Evolutionary conservation across 2,888 invertebrate genomes (phyloP).

Genomic region (Rhodophaea formosa): DNA sequence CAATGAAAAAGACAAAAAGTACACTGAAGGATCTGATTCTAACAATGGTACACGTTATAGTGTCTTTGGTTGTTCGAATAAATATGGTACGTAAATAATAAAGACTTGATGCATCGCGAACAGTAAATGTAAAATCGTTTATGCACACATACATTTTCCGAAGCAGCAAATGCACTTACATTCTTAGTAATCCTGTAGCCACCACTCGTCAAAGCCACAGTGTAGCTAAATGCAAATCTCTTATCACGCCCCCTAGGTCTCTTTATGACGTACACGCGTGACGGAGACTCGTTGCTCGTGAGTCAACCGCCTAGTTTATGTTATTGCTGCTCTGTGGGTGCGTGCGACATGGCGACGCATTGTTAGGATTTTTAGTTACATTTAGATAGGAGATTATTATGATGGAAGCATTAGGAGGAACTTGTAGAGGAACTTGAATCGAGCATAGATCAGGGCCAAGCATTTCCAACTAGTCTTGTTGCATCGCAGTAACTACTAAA

Average conservation of each 20-base stretch:
- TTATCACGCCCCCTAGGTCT: slow-evolving; percentile 50
- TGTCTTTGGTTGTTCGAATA: no score
- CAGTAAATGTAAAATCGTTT: not conserved
- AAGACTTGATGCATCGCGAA: not conserved
- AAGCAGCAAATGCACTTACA: not conserved
- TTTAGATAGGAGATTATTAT: slow-evolving; percentile 10
- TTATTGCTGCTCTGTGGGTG: slow-evolving; percentile 47
- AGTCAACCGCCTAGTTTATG: slow-evolving; percentile 43
- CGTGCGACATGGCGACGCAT: slow-evolving; percentile 25
- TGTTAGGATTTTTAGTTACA: slow-evolving; percentile 5
- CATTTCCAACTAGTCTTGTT: not conserved
- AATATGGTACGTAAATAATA: not conserved
- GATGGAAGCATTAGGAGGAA: not conserved
- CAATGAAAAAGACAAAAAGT: no score
- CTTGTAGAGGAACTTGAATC: not conserved
- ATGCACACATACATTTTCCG: not conserved
- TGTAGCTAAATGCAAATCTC: slow-evolving; percentile 39
- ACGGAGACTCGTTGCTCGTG: slow-evolving; percentile 37
- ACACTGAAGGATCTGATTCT: no score
- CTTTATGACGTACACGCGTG: slow-evolving; percentile 46
- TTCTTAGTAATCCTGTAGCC: not conserved
- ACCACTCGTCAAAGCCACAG: slow-evolving; percentile 30
- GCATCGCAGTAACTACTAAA: not conserved
- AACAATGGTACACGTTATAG: no score
- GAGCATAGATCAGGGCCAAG: not conserved